Conservation (phyloP, 2,888 invertebrate species). For the Drosophila testacea region DNA sequence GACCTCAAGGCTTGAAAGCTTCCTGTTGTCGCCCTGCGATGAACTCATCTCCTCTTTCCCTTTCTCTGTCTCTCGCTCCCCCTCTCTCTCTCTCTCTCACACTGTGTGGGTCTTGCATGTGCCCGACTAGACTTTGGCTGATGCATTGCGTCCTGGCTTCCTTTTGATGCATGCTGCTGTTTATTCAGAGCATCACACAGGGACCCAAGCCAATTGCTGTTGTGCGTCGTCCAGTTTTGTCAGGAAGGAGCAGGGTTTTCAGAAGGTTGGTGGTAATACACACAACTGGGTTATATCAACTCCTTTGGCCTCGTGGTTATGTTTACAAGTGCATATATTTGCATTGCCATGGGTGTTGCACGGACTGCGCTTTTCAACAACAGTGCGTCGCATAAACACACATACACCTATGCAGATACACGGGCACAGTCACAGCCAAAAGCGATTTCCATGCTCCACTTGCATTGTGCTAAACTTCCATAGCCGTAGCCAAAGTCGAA, state of each 20-base stretch:
- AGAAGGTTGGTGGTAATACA: background rate
- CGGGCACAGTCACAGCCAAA: slow-evolving; percentile 22
- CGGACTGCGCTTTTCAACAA: slow-evolving; percentile 66
- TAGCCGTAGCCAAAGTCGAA: slow-evolving; percentile 37
- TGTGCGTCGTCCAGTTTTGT: background rate
- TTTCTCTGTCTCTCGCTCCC: background rate
- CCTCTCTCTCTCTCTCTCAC: background rate
- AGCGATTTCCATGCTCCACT: slow-evolving; percentile 51
- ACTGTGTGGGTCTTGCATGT: background rate
- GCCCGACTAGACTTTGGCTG: slow-evolving; percentile 34
- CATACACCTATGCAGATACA: slow-evolving; percentile 1
- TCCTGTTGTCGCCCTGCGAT: slow-evolving; percentile 33
- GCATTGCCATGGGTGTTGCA: slow-evolving; percentile 63
- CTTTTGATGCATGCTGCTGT: slow-evolving; percentile 47
- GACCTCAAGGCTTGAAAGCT: slow-evolving; percentile 65
- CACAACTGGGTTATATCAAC: slow-evolving; percentile 51
- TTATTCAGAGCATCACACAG: slow-evolving; percentile 42
- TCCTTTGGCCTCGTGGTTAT: slow-evolving; percentile 64
- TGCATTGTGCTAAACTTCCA: slow-evolving; percentile 62
- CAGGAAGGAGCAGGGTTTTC: too few species aligned
- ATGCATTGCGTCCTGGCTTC: slow-evolving; percentile 48
- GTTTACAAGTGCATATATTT: slow-evolving; percentile 70
- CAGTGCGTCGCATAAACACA: slow-evolving; percentile 29
- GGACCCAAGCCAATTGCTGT: slow-evolving; percentile 40
- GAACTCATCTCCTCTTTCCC: background rate